Evolutionary conservation across 2,797 vertebrate species (phyloP), one percentile per base, ranked within the genome.

Genomic region (Cyprinella venusta): DNA sequence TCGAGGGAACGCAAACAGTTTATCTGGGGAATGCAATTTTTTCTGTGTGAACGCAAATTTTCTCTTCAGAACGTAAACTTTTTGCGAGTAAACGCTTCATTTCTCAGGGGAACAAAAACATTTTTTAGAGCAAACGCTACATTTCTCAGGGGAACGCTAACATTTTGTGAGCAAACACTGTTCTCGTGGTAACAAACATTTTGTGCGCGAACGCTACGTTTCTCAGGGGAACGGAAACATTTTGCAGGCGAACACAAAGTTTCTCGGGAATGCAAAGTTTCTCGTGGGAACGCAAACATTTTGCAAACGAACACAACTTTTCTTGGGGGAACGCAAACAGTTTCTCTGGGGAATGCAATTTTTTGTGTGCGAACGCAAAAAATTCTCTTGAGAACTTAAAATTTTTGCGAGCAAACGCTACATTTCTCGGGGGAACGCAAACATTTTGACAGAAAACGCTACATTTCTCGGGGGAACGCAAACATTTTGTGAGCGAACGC

Each of bases 121-220:
- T 59, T 59, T 52, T 52, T 2, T 2, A 30, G 6, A 52, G 18
- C 7, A 3, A 21, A 54, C 50, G 5, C 48, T 19, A 19, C 2
- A 18, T 52, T 52, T 18, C 50, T 52, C n/a, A n/a, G n/a, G 30
- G 30, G 30, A 33, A 33, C 30, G 30, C 30, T 21, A 21, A 54
- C 6, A 18, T 18, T 50, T 50, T 6, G 2, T 0, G 0, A 1
- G 5, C 0, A 0, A 50, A 50, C 0, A 0, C 18, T 2, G 2
- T 52, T 52, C 18, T 19, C 0, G 2, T 0, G 6, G 2, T 1
- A 56, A 21, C 0, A 56, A 9, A 8, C 19, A 54, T 54, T 54
- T 21, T 9, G 52, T 1, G 8, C 4, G 19, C 8, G 0, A 54
- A 54, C 3, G 7, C 3, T 1, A 8, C 3, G 19, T 56, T 56